These are phyloP conservation scores for Nycticorax nycticorax DNA, from an alignment of 2,113 vertebrate genomes.

Conservation along the genomic window DNA sequence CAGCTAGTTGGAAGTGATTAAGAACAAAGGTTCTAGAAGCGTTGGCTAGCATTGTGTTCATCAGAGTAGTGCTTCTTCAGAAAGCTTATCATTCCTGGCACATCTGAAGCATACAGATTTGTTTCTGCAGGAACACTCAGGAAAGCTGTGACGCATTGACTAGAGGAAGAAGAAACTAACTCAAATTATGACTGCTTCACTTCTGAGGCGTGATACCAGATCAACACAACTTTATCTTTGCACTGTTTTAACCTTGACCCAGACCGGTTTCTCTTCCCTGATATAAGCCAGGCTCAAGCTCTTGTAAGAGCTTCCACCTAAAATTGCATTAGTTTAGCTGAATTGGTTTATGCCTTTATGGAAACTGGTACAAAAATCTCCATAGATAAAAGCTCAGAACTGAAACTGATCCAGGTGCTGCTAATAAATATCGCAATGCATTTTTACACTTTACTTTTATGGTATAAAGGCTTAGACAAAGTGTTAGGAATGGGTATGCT, in stretches of 20 bases:
- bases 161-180: neutral
- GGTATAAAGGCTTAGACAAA: neutral
- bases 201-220: neutral
- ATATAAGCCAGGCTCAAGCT: neutral
- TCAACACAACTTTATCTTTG: neutral
- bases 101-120: neutral
- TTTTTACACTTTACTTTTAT: neutral
- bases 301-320: neutral
- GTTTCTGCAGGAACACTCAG: neutral
- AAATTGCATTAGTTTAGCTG: neutral
- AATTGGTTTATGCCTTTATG: neutral
- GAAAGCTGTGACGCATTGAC: neutral
- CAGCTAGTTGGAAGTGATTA: neutral
- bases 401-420: neutral
- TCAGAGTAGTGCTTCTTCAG: neutral
- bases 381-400: neutral
- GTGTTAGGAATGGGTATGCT: neutral
- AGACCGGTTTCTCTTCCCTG: neutral
- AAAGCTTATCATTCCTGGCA: neutral
- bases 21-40: neutral
- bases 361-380: neutral
- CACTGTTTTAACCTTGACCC: neutral
- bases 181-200: neutral
- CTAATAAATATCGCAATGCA: neutral
- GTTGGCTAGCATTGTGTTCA: neutral